Conservation (phyloP, 2,113 vertebrate species). For the Prietella phreatophila region DNA sequence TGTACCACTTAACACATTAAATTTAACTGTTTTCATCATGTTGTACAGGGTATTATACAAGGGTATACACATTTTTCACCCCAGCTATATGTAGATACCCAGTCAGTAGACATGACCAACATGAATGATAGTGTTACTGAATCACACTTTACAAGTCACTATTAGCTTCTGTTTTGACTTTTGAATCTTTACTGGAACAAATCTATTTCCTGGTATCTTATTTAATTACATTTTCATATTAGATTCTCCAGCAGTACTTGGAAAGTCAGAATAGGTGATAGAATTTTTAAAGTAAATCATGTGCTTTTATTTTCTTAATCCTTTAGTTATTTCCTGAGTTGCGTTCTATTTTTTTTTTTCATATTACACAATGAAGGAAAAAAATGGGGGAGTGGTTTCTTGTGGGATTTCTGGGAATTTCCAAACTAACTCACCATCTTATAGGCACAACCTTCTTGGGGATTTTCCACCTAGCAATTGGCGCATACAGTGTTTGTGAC, state of each 20-base stretch:
- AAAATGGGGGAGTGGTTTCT: not conserved
- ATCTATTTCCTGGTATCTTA: not conserved
- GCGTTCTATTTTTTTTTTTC: not conserved
- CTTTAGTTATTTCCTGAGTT: not conserved
- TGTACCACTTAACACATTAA: too few relatives aligned
- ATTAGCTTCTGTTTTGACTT: not conserved
- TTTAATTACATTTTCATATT: not conserved
- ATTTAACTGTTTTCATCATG: too few relatives aligned
- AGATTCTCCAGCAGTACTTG: not conserved
- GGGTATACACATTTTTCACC: not conserved
- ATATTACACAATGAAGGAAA: not conserved
- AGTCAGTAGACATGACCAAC: not conserved
- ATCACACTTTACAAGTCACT: not conserved
- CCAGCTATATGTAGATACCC: not conserved
- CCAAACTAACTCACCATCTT: not conserved
- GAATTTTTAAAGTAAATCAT: not conserved
- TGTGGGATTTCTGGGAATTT: constrained; percentile 34
- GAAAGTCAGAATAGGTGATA: not conserved
- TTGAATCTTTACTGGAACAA: not conserved
- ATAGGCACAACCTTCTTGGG: constrained; percentile 40
- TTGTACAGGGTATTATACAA: not conserved
- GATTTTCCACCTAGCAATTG: constrained; percentile 52
- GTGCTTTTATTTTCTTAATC: not conserved
- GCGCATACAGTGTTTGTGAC: constrained; percentile 17
- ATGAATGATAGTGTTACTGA: not conserved